Evolutionary conservation across 2,888 invertebrate species (phyloP), one percentile per base, ranked within the genome.

Genomic region (Lymantria dispar): DNA sequence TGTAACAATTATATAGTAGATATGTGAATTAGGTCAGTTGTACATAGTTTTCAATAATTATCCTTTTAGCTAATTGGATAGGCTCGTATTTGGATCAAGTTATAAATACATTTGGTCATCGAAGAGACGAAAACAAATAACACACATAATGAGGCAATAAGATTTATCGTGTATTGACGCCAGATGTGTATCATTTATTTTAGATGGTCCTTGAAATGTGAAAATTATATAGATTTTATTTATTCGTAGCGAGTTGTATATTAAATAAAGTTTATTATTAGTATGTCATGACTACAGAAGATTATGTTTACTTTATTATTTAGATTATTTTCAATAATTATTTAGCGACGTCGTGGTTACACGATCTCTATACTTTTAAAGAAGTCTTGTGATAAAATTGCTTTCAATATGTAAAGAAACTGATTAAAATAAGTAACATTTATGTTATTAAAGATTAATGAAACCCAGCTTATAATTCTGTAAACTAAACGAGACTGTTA

Each of bases 161-260:
- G 22, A 22, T 22, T 22, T 22, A 22, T 22, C 22, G 22, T 22
- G 5, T 40, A 40, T 40, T 58, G 64, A 45, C 40, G 48, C 53
- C 67, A 64, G 54, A 56, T 67, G 60, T 56, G 55, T 52, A 56
- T 42, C 36, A 50, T 13, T 52, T 31, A 55, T 54, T 52, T 62
- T 56, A 58, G 50, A 60, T 46, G 37, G 54, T 52, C 56, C 60
- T 60, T 66, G 58, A 64, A 56, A 64, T 60, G 52, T 67, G 55
- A 56, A 64, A 67, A 67, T 60, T 56, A 47, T 58, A 62, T 65
- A 12, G 45, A 51, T 56, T 58, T 52, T 53, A 58, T 59, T 61
- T 12, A 12, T 38, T 12, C 12, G 38, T 38, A 38, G 38, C 38
- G 7, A 2, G 38, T 38, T 12, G n/a, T n/a, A 38, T n/a, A 12